Percentiles rank a stretch among this genome's conserved stretches.
Evolutionary conservation across 2,797 vertebrate species (phyloP).

Genomic region (Sebastes flavidus): DNA sequence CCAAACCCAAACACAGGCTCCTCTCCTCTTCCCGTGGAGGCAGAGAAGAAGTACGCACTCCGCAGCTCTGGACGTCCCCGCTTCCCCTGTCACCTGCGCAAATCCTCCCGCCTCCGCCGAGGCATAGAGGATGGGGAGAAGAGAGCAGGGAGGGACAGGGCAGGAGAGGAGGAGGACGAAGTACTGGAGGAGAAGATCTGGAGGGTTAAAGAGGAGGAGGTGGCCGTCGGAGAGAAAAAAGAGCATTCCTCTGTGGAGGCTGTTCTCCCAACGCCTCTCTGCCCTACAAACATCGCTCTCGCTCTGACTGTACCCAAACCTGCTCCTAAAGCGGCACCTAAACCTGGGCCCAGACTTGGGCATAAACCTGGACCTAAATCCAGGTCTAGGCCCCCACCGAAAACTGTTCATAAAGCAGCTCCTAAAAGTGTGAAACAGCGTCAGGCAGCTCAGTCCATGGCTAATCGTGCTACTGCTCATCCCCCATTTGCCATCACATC

Average conservation of each 20-base stretch:
- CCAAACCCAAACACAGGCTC: slow-evolving; percentile 76
- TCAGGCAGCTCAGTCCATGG: slow-evolving; percentile 61
- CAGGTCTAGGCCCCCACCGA: slow-evolving; percentile 64
- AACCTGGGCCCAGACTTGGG: slow-evolving; percentile 71
- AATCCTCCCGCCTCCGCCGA: slow-evolving; percentile 85
- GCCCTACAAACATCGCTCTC: slow-evolving; percentile 59
- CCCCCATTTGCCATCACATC: slow-evolving; percentile 52
- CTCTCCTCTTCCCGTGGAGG: slow-evolving; percentile 80
- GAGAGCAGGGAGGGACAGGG: slow-evolving; percentile 66
- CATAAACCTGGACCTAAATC: slow-evolving; percentile 76
- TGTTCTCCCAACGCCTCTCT: slow-evolving; percentile 43
- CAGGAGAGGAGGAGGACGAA: slow-evolving; percentile 66
- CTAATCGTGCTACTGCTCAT: slow-evolving; percentile 38
- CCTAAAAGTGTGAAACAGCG: slow-evolving; percentile 76
- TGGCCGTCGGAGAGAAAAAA: slow-evolving; percentile 45
- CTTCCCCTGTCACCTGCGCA: slow-evolving; percentile 92
- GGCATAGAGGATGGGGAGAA: slow-evolving; percentile 77
- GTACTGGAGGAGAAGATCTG: slow-evolving; percentile 73
- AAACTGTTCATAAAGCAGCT: slow-evolving; percentile 72
- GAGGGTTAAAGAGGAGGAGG: slow-evolving; percentile 72
- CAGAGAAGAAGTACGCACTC: slow-evolving; percentile 94
- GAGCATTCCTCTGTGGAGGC: slow-evolving; percentile 57
- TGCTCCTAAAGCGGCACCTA: slow-evolving; percentile 65
- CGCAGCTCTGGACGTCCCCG: slow-evolving; percentile 95
- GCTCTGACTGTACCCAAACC: slow-evolving; percentile 66